Percentiles rank a stretch among this genome's conserved stretches.
Conservation (phyloP, 2,888 invertebrate species). For the Ormyrus labotus region DNA sequence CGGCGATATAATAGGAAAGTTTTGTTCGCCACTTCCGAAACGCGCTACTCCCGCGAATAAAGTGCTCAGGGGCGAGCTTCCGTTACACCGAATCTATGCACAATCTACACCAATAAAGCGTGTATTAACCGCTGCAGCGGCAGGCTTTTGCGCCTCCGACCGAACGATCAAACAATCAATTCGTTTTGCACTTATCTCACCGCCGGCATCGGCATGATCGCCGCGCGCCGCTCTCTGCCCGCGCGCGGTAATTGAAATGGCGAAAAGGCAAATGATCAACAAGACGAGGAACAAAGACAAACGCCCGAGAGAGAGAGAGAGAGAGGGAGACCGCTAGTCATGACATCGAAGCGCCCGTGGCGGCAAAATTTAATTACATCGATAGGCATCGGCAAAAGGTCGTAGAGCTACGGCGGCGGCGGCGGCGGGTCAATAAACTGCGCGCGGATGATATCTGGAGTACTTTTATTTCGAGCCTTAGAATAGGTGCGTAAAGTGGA, state of each 20-base stretch:
- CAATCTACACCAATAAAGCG: no score
- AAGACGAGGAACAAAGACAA: neutral
- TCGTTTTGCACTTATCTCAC: no score
- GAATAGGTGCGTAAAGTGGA: neutral
- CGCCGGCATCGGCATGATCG: neutral
- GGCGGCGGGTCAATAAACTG: constrained; percentile 46
- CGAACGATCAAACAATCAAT: no score
- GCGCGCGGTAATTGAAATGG: neutral
- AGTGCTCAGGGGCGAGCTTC: no score
- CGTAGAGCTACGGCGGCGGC: neutral
- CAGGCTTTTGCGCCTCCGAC: no score
- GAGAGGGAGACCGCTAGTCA: constrained; percentile 21
- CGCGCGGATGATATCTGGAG: neutral
- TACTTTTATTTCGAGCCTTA: neutral
- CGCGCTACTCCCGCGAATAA: no score
- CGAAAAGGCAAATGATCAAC: constrained; percentile 1
- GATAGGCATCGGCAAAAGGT: constrained; percentile 23
- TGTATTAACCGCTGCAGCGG: no score
- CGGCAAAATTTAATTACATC: constrained; percentile 45
- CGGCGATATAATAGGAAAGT: no score
- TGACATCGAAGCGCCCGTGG: constrained; percentile 32
- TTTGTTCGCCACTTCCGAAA: no score
- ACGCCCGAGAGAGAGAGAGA: no score
- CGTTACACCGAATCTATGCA: no score
- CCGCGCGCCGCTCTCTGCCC: neutral